Conservation (phyloP, 2,888 invertebrate species). For the Drosophila neonasuta region DNA sequence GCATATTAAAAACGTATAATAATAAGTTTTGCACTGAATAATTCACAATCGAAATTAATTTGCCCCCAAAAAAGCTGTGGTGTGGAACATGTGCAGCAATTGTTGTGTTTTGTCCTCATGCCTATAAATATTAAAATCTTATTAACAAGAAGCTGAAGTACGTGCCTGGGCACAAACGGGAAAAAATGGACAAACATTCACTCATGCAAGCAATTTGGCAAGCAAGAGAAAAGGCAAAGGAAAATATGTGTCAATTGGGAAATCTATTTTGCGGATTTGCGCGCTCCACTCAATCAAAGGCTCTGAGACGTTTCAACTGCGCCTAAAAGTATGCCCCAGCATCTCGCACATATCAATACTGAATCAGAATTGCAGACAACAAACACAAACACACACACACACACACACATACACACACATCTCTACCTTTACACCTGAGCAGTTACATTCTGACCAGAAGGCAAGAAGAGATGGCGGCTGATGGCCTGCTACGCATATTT, state of each 20-base stretch:
- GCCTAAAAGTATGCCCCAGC: slow-evolving; percentile 66
- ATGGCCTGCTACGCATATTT: slow-evolving; percentile 65
- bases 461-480: slow-evolving; percentile 10
- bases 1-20: slow-evolving; percentile 5
- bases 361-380: slow-evolving; percentile 26
- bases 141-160: slow-evolving; percentile 51
- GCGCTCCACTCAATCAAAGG: slow-evolving; percentile 73
- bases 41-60: slow-evolving; percentile 19
- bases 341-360: slow-evolving; percentile 50
- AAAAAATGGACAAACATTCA: slow-evolving; percentile 17
- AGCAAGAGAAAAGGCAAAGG: neutral
- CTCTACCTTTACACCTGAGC: slow-evolving; percentile 56
- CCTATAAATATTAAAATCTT: slow-evolving; percentile 72
- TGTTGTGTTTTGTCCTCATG: slow-evolving; percentile 4
- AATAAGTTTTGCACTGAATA: slow-evolving; percentile 15
- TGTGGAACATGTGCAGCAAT: slow-evolving; percentile 1
- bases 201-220: slow-evolving; percentile 38
- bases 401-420: slow-evolving; percentile 11
- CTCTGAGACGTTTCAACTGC: slow-evolving; percentile 53
- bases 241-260: slow-evolving; percentile 77
- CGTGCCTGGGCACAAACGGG: slow-evolving; percentile 24
- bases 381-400: slow-evolving; percentile 6
- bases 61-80: neutral
- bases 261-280: slow-evolving; percentile 78
- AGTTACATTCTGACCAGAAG: slow-evolving; percentile 23